Evolutionary conservation across 1,140 invertebrate species (phyloP).

Genomic region (Drosophila subobscura): DNA sequence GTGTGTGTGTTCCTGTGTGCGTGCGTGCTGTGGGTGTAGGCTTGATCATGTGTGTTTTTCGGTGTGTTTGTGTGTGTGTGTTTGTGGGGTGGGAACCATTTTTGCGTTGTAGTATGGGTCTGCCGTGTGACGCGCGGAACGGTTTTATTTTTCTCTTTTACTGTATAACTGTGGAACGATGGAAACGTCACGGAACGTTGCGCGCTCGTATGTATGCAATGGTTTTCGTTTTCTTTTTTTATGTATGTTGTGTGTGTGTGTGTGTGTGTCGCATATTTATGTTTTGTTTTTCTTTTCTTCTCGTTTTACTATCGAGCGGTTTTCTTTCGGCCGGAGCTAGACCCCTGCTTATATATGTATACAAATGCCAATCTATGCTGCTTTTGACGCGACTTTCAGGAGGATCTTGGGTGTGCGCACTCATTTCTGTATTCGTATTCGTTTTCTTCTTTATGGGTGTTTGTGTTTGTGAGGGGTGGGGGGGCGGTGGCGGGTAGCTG

Average conservation of each 20-base stretch:
- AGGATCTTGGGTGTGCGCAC: constrained; percentile 6
- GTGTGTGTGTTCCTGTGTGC: constrained; percentile 8
- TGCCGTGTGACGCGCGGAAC: too few species aligned
- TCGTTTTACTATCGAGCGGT: constrained; percentile 1
- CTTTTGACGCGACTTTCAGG: constrained; percentile 3
- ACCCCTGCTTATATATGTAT: constrained; percentile 8
- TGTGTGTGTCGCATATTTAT: constrained; percentile 7
- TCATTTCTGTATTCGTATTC: constrained; percentile 20
- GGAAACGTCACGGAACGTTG: too few species aligned
- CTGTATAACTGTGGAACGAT: too few species aligned
- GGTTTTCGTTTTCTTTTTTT: constrained; percentile 12
- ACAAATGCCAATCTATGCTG: constrained; percentile 53
- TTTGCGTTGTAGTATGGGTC: constrained; percentile 4
- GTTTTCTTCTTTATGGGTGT: background rate
- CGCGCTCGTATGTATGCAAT: constrained; percentile 8
- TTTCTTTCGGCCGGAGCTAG: background rate
- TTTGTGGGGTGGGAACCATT: constrained; percentile 10
- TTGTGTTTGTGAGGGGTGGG: too few species aligned
- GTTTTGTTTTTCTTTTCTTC: background rate
- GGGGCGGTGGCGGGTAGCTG: too few species aligned
- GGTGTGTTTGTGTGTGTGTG: background rate
- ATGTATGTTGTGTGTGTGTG: constrained; percentile 4
- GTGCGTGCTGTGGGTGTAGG: constrained; percentile 27
- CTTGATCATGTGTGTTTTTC: constrained; percentile 12
- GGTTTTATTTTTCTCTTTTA: too few species aligned